A percentile compares a stretch with the other conserved stretches of the same genome.
Conservation (phyloP, 2,113 vertebrate genomes). For the Oreochromis aureus region DNA sequence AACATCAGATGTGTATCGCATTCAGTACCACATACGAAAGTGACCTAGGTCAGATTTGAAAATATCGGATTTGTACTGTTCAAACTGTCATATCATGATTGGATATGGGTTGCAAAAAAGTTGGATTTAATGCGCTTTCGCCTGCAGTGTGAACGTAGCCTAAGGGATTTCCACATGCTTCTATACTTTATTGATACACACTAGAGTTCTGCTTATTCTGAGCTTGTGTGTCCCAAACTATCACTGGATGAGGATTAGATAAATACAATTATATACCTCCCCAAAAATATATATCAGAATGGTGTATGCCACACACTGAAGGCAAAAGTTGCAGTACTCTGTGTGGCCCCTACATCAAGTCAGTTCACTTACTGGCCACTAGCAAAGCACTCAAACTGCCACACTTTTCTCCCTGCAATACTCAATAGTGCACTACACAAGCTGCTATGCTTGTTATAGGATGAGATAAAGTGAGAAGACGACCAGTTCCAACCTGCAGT, state of each 20-base stretch:
- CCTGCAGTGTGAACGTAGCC: background rate
- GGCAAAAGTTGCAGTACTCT: background rate
- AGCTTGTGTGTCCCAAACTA: background rate
- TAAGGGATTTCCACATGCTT: background rate
- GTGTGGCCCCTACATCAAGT: background rate
- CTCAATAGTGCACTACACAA: background rate
- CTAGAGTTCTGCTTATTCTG: background rate
- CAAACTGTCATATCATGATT: background rate
- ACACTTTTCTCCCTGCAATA: background rate
- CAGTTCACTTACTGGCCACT: background rate
- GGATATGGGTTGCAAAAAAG: background rate
- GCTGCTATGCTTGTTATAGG: background rate
- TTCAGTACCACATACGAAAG: background rate
- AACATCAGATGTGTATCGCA: background rate
- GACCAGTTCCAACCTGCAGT: slow-evolving; percentile 4
- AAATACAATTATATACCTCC: background rate
- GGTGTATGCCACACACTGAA: background rate
- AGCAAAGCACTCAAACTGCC: background rate
- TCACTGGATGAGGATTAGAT: background rate
- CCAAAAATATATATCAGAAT: background rate
- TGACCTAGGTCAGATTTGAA: background rate
- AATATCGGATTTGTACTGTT: background rate
- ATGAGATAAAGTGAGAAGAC: slow-evolving; percentile 11
- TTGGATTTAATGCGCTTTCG: background rate
- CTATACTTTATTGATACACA: background rate